These are phyloP conservation scores for Meloe dianella DNA, from an alignment of 2,888 invertebrate species.

Conservation along the genomic window DNA sequence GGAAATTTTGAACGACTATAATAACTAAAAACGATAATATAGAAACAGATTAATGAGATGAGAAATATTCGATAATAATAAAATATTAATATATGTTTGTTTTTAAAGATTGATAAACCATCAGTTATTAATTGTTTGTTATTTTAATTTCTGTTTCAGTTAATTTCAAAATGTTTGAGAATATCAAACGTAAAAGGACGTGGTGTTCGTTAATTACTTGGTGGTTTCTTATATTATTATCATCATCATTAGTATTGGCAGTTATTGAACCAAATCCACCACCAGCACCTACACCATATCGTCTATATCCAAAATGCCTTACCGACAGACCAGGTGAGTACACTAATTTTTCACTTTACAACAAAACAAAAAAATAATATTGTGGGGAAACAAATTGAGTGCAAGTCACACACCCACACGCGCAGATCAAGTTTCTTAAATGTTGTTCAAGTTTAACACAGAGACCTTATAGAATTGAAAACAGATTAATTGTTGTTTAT, in stretches of 20 bases:
- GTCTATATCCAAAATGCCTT: slow-evolving; percentile 6
- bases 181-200: not conserved
- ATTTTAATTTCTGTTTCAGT: not conserved
- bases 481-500: not conserved
- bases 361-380: not conserved
- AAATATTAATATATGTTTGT: not conserved
- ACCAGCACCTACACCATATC: too few species aligned
- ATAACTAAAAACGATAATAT: too few species aligned
- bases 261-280: not conserved
- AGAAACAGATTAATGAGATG: too few species aligned
- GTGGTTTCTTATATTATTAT: not conserved
- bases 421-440: not conserved
- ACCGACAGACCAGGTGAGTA: slow-evolving; percentile 11
- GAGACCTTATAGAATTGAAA: not conserved
- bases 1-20: too few species aligned
- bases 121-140: not conserved
- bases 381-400: not conserved
- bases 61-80: not conserved
- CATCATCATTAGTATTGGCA: slow-evolving; percentile 5
- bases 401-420: not conserved
- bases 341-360: not conserved
- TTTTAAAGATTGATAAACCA: not conserved
- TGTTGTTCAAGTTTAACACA: too few species aligned
- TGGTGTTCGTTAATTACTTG: not conserved
- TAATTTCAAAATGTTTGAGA: not conserved